Evolutionary conservation across 2,113 vertebrate genomes (phyloP).

Genomic region (Ivindomyrus marchei): DNA sequence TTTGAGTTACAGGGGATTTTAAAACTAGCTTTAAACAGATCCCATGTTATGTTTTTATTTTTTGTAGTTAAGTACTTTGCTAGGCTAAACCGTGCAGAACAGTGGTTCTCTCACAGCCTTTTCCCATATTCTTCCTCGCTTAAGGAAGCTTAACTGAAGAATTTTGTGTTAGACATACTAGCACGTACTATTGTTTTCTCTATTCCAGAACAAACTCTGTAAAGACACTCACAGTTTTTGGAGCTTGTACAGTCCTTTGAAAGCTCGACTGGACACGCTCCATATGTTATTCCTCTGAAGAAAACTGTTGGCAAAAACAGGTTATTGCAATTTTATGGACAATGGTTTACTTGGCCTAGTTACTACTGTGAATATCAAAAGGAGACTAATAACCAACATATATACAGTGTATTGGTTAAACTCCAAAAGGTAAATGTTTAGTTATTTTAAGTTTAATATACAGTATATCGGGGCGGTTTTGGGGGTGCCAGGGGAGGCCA

Average conservation of each 20-base stretch:
- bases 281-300: slow-evolving; percentile 68
- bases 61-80: not conserved
- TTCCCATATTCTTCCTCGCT: not conserved
- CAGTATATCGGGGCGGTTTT: too few species aligned
- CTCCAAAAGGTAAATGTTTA: not conserved
- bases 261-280: slow-evolving; percentile 57
- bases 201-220: not conserved
- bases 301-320: slow-evolving; percentile 45
- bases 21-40: not conserved
- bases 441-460: not conserved
- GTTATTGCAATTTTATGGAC: not conserved
- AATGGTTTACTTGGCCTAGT: not conserved
- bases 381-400: not conserved
- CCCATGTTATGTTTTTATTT: not conserved
- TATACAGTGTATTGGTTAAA: not conserved
- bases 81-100: not conserved
- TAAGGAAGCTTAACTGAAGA: not conserved
- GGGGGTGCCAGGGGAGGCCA: not conserved
- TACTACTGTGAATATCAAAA: not conserved
- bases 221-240: slow-evolving; percentile 62
- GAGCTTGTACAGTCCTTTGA: slow-evolving; percentile 60
- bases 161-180: not conserved
- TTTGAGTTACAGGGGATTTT: not conserved
- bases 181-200: not conserved
- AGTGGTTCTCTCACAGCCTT: not conserved